Base-by-base conservation (phyloP, 2,113 vertebrate species). In the Cheilinus undulatus region DNA sequence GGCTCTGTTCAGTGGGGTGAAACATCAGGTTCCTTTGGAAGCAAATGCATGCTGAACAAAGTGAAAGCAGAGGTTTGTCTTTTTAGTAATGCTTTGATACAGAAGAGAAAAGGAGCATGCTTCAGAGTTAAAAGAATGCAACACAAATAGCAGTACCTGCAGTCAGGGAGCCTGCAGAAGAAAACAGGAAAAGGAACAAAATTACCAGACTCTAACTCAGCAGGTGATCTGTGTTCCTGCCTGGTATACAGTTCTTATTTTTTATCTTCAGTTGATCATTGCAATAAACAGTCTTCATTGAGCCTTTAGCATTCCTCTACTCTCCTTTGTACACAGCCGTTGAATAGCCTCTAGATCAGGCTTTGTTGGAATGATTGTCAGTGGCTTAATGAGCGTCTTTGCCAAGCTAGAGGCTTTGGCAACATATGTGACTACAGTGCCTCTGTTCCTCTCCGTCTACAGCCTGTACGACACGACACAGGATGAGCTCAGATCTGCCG, bases 311-410 rank as follows among this genome's bases (percentile, higher is more conserved):
- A 91, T 92, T 93, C 90, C 91, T 87, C 53, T 48, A 81, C 82
- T 91, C 70, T 82, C 65, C 73, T 90, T 88, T 90, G 84, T 90
- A 72, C 86, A 80, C 79, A 42, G 23, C 32, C 66, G 34, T 70
- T 94, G 93, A 95, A 94, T 90, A 91, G 93, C 79, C 87, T 83
- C 92, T 85, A 87, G 87, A 89, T 90, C 32, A 61, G 82, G 88
- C 90, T 93, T 94, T 94, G 93, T 93, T 84, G 83, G 89, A 83
- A 62, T 92, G 93, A 93, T 93, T 94, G 94, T 94, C 90, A 92
- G 88, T 89, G 80, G 90, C 86, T 93, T 94, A 95, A 95, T 93
- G 93, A 95, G 92, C 84, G 87, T 62, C 84, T 93, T 91, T 92
- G 91, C 90, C 89, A 88, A 86, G 87, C 70, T 63, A 68, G 76